Percentiles rank a stretch among this genome's conserved stretches.
Evolutionary conservation across 37 sponge, comb jelly and placozoan genomes (phyloP).

Genomic region (Tethya wilhelma): DNA sequence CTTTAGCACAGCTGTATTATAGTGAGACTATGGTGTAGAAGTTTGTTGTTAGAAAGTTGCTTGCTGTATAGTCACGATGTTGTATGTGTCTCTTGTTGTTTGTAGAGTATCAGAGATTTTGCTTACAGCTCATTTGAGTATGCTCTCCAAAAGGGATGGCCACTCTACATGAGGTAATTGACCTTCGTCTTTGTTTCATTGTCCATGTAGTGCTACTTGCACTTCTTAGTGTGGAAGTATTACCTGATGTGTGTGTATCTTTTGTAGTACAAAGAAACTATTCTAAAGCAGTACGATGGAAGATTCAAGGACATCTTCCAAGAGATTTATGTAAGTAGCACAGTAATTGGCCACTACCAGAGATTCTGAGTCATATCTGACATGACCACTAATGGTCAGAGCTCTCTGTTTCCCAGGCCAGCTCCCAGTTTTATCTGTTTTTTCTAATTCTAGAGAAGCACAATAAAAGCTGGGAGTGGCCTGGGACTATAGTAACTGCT

Average conservation of each 20-base stretch:
- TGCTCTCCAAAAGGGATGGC: slow-evolving; percentile 89
- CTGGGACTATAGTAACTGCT: no score
- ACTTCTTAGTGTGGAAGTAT: background rate
- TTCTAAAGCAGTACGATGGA: slow-evolving; percentile 96
- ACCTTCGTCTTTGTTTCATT: background rate
- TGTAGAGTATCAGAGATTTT: slow-evolving; percentile 88
- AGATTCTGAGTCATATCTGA: no score
- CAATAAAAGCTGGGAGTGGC: no score
- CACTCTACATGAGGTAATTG: slow-evolving; percentile 88
- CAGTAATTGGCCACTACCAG: no score
- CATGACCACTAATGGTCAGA: no score
- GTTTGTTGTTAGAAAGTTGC: background rate
- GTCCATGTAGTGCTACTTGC: background rate
- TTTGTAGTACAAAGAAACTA: no score
- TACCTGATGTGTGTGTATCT: background rate
- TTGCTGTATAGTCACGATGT: no score
- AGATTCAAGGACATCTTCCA: slow-evolving; percentile 95
- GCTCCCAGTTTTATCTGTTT: no score
- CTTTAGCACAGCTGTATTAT: background rate
- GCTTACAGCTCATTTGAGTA: slow-evolving; percentile 92
- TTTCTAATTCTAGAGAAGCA: no score
- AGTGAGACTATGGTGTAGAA: no score
- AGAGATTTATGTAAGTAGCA: slow-evolving; percentile 91
- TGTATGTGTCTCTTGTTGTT: no score
- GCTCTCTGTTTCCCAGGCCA: no score